Evolutionary conservation across 2,797 vertebrate species (phyloP).

Genomic region (Macropodus opercularis): DNA sequence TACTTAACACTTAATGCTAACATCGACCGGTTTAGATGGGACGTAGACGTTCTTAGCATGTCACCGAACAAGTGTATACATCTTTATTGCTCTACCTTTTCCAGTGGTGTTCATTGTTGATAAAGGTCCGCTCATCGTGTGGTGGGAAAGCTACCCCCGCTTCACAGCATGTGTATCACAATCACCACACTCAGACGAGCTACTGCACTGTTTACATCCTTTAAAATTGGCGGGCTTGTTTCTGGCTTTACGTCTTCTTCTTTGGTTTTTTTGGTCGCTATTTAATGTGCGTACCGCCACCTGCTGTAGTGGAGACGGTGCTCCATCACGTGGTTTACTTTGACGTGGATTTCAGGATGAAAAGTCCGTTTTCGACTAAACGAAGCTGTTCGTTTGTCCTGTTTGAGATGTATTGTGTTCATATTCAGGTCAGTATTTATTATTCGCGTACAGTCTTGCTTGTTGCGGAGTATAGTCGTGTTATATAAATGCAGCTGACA

Average conservation of each 20-base stretch:
- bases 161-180: slow-evolving; percentile 6
- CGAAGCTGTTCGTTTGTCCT: too few species aligned
- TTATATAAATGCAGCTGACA: too few species aligned
- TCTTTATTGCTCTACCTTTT: slow-evolving; percentile 56
- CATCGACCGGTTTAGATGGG: neutral
- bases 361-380: too few species aligned
- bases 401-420: too few species aligned
- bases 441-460: too few species aligned
- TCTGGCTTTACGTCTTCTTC: fast-evolving
- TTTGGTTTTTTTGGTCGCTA: too few species aligned
- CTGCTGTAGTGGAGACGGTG: slow-evolving; percentile 3
- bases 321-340: too few species aligned
- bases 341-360: too few species aligned
- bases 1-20: neutral
- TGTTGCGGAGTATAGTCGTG: too few species aligned
- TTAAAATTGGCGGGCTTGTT: slow-evolving; percentile 71
- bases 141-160: neutral
- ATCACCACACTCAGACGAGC: neutral
- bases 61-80: neutral
- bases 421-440: too few species aligned
- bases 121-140: neutral
- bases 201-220: slow-evolving; percentile 52
- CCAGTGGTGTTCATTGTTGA: slow-evolving; percentile 51
- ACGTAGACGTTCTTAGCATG: neutral
- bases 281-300: slow-evolving; percentile 8